Percentiles rank a stretch among this genome's conserved stretches.
phyloP scores from a whole-genome alignment of 2,888 invertebrate species.

The Drosophila rellima region DNA sequence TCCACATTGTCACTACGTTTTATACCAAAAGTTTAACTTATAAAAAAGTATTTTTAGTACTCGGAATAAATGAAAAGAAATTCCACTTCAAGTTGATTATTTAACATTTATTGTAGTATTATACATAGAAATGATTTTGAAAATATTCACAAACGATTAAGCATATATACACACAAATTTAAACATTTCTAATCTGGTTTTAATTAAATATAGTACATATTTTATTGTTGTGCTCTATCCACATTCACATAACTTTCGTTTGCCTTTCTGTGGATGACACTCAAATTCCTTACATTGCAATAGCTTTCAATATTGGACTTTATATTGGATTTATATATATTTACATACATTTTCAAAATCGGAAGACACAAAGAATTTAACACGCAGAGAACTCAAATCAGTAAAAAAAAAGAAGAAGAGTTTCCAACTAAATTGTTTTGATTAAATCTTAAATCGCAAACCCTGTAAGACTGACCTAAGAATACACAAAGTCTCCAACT shows the following conservation, averaged over 20 bases:
- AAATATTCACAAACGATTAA: constrained; percentile 56
- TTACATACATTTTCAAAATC: constrained; percentile 36
- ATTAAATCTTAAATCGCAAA: constrained; percentile 29
- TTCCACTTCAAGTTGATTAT: constrained; percentile 39
- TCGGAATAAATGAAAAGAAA: constrained; percentile 20
- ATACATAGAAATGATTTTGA: constrained; percentile 43
- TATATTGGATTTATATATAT: constrained; percentile 18
- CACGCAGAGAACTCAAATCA: constrained; percentile 7
- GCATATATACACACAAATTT: constrained; percentile 61
- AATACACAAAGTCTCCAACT: constrained; percentile 1
- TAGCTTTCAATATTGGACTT: constrained; percentile 41
- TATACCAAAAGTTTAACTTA: constrained; percentile 53
- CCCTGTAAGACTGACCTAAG: constrained; percentile 25
- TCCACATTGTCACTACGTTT: constrained; percentile 37
- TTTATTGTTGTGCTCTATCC: constrained; percentile 56
- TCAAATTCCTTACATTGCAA: constrained; percentile 78
- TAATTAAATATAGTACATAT: constrained; percentile 35
- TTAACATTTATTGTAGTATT: constrained; percentile 70
- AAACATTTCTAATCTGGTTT: constrained; percentile 34
- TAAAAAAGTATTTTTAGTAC: constrained; percentile 10
- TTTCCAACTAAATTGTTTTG: constrained; percentile 29
- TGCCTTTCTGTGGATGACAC: constrained; percentile 50
- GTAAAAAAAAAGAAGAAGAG: neutral
- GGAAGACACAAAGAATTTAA: constrained; percentile 67
- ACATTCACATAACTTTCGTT: constrained; percentile 31